Evolutionary conservation across 2,797 vertebrate species (phyloP).

Genomic region (Cuniculus paca): DNA sequence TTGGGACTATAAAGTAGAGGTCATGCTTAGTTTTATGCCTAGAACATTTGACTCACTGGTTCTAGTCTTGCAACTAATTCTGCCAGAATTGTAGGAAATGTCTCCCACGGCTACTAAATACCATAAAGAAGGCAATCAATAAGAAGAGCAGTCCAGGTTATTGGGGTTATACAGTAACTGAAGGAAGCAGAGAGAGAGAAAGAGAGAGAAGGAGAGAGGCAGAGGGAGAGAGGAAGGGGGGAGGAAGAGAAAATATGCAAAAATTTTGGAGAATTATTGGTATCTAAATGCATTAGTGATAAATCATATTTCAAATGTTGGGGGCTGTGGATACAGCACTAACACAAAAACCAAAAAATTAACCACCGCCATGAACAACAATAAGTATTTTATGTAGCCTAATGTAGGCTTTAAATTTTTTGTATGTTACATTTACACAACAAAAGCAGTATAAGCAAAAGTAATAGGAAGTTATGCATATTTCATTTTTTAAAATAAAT

Average conservation of each 20-base stretch:
- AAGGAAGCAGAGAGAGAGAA: rapidly evolving
- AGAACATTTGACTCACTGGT: not conserved
- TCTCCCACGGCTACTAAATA: constrained; percentile 3
- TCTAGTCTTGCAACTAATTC: constrained; percentile 39
- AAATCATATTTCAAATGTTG: not conserved
- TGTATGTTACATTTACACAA: not conserved
- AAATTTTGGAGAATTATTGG: not conserved
- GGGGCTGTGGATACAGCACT: not conserved
- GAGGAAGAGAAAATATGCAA: not conserved
- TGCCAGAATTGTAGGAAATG: not conserved
- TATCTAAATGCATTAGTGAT: constrained; percentile 39
- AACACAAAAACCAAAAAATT: not conserved
- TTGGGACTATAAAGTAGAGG: not conserved
- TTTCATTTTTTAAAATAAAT: constrained; percentile 61
- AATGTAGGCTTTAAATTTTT: constrained; percentile 40
- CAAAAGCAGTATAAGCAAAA: constrained; percentile 25
- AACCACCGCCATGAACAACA: not conserved
- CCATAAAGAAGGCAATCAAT: constrained; percentile 7
- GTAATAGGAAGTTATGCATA: constrained; percentile 40
- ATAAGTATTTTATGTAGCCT: not conserved
- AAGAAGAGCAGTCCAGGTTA: constrained; percentile 23
- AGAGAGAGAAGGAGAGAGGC: not conserved
- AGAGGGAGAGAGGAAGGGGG: no score
- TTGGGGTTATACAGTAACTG: not conserved
- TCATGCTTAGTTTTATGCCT: constrained; percentile 23